Conservation (phyloP, 2,113 vertebrate species). For the Australoheros scitulus region DNA sequence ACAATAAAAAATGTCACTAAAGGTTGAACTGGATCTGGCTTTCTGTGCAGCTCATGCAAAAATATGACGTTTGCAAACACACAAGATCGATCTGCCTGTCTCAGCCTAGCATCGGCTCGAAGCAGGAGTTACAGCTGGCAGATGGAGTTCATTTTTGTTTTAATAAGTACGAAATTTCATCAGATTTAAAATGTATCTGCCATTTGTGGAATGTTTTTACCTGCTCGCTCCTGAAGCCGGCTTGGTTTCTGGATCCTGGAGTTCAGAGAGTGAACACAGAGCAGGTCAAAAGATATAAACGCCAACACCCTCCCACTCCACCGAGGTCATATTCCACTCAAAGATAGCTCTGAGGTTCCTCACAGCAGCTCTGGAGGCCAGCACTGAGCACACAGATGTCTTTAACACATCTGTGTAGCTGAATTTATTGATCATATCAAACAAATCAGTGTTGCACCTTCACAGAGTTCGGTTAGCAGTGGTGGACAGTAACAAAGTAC, state of each 20-base stretch:
- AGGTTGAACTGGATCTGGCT: no score
- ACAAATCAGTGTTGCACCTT: no score
- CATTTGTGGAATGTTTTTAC: background rate
- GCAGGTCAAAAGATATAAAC: background rate
- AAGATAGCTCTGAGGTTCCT: background rate
- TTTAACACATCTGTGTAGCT: background rate
- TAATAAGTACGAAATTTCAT: no score
- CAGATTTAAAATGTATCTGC: fast-evolving
- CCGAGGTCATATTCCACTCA: background rate
- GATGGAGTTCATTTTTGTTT: no score
- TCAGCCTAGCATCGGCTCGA: no score
- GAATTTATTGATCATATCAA: background rate
- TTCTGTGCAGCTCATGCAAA: no score
- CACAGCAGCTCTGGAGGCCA: background rate
- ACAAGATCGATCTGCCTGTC: no score
- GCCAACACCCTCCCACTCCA: background rate
- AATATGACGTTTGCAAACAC: no score
- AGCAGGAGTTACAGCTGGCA: no score
- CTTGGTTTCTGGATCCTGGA: background rate
- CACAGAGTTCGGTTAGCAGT: background rate
- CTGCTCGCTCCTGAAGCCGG: background rate
- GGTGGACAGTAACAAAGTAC: no score
- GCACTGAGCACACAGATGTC: background rate
- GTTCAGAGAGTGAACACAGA: background rate
- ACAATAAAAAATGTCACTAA: background rate